Base-by-base conservation (phyloP, 2,888 invertebrate genomes). In the Eupeodes latifasciatus region DNA sequence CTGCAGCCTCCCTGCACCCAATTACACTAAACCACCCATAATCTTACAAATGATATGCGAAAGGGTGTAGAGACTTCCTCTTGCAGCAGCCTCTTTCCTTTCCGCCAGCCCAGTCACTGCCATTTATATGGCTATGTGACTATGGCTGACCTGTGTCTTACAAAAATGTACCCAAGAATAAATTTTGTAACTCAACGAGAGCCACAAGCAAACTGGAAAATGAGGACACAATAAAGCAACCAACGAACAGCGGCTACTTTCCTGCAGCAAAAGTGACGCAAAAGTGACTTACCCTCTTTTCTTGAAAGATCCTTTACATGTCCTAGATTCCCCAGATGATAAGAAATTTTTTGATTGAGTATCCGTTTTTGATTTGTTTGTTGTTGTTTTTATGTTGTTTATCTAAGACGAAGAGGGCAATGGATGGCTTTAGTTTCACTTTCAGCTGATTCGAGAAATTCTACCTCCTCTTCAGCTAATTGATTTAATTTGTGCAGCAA, bases 301-400 rank as follows among this genome's bases (percentile, higher is more conserved):
- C 79, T 89, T 89, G 44, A 89, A 85, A 79, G 89, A 85, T 85
- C 79, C 89, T 89, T 89, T 89, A 85, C 89, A 89, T 89, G 89
- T 89, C 89, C 89, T 89, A 89, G 66, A 81, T 89, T 89, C 89
- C 64, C 76, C 55, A 40, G 81, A 85, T 66, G 81, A 85, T 85
- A 55, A 55, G 55, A 53, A 79, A 74, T 81, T 82, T 44, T 79
- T 81, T 72, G 81, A 79, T 85, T 77, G 76, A 61, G 75, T 89
- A 89, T 89, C 71, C 89, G 89, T 89, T 85, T 89, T 89, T 71
- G 85, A 81, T 62, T 81, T 61, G 69, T 75, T 82, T 79, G 14
- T 66, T 14, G 14, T 16, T 51, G n/a, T 16, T 11, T 11, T 36
- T 34, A 16, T 67, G 2, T 51, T 34, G 27, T 51, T 67, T 55